Percentiles rank a stretch among this genome's conserved stretches.
Conservation (phyloP, 2,888 invertebrate genomes). For the Salticus scenicus region DNA sequence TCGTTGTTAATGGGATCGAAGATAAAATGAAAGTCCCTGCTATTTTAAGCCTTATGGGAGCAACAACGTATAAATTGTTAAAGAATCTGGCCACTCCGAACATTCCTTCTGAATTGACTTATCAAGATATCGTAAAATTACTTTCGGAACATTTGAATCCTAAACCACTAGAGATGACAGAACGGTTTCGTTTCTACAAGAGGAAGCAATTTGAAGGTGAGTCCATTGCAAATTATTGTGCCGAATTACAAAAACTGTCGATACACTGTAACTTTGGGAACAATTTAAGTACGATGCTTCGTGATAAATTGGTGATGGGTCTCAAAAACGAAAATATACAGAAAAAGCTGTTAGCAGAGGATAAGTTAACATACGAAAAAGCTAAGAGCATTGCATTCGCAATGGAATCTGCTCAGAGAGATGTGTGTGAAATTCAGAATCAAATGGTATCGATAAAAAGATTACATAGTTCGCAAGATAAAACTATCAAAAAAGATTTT, state of each 20-base stretch:
- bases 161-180: conserved; percentile 53
- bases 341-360: no score
- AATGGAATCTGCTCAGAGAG: no score
- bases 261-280: conserved; percentile 50
- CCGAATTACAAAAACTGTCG: conserved; percentile 48
- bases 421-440: no score
- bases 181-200: conserved; percentile 52
- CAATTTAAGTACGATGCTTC: no score
- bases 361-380: no score
- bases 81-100: conserved; percentile 48
- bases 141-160: conserved; percentile 50
- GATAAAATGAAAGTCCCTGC: conserved; percentile 42
- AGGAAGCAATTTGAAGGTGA: conserved; percentile 52
- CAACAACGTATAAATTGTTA: conserved; percentile 52
- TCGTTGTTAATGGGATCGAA: conserved; percentile 50
- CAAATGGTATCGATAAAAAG: no score
- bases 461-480: no score
- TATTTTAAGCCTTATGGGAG: conserved; percentile 49
- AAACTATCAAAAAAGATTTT: no score
- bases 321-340: no score
- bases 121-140: conserved; percentile 54
- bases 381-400: no score
- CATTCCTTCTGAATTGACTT: conserved; percentile 49
- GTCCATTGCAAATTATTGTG: conserved; percentile 49
- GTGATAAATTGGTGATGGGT: no score